phyloP scores from a whole-genome alignment of 2,797 vertebrate species.

The Uromys caudimaculatus region DNA sequence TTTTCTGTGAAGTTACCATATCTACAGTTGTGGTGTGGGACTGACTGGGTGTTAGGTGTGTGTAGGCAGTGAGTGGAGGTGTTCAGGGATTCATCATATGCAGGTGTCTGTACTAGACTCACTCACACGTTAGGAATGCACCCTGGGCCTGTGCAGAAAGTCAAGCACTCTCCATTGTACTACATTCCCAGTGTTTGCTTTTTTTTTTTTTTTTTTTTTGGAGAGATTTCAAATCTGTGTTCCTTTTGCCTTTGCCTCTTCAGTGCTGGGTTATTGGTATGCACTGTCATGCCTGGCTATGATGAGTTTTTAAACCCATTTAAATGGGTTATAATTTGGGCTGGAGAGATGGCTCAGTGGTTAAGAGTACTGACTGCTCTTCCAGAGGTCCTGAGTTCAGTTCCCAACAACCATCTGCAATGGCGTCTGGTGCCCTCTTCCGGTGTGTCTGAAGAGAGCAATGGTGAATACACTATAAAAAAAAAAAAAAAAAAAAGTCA shows the following conservation, averaged over 20 bases:
- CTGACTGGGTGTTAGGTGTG: not conserved
- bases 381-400: no score
- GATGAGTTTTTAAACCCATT: not conserved
- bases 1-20: not conserved
- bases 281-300: not conserved
- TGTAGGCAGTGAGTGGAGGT: not conserved
- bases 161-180: not conserved
- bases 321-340: not conserved
- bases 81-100: not conserved
- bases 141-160: not conserved
- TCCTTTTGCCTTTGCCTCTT: not conserved
- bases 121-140: not conserved
- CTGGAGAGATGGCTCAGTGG: no score
- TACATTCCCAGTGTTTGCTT: not conserved
- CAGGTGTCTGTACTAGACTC: no score
- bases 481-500: no score
- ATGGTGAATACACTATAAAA: no score
- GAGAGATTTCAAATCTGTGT: not conserved
- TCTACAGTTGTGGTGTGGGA: not conserved
- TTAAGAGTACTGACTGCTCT: no score
- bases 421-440: no score
- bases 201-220: not conserved
- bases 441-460: no score
- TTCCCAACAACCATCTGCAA: no score
- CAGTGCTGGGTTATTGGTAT: not conserved